Evolutionary conservation across 2,797 vertebrate genomes (phyloP).

Genomic region (Pipistrellus nathusii): DNA sequence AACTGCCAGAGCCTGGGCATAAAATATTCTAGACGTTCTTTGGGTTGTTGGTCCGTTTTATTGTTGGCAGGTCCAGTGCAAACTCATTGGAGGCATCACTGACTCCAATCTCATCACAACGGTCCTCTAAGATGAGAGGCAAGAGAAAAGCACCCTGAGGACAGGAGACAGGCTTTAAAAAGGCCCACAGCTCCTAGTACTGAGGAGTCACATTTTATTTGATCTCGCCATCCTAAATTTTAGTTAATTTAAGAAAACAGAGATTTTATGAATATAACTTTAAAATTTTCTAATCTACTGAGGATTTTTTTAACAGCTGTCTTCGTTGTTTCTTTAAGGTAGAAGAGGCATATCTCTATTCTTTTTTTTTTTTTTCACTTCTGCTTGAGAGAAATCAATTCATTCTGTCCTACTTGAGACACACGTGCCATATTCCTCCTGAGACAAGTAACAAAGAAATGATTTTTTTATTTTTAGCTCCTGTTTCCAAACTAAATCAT

Average conservation of each 20-base stretch:
- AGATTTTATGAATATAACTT: neutral
- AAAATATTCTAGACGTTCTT: neutral
- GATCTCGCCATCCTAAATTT: neutral
- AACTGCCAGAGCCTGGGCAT: neutral
- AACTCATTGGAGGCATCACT: neutral
- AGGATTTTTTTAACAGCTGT: constrained; percentile 36
- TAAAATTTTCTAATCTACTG: constrained; percentile 36
- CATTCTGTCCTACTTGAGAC: constrained; percentile 37
- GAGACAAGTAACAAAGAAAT: constrained; percentile 65
- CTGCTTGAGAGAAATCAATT: neutral
- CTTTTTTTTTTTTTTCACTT: constrained; percentile 44
- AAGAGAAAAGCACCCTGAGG: neutral
- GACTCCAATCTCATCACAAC: neutral
- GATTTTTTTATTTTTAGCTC: constrained; percentile 58
- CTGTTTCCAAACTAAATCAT: constrained; percentile 45
- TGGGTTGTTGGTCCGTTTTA: neutral
- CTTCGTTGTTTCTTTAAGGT: constrained; percentile 41
- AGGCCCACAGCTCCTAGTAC: fast-evolving
- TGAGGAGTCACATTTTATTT: neutral
- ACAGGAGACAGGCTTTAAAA: neutral
- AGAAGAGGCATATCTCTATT: constrained; percentile 34
- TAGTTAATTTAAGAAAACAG: neutral
- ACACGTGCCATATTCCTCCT: constrained; percentile 51
- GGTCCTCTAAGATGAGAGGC: neutral
- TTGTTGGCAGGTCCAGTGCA: neutral